Percentiles rank a stretch among this genome's conserved stretches.
Conservation (phyloP, 1,140 invertebrate species). For the Aphaenogaster ashmeadi region DNA sequence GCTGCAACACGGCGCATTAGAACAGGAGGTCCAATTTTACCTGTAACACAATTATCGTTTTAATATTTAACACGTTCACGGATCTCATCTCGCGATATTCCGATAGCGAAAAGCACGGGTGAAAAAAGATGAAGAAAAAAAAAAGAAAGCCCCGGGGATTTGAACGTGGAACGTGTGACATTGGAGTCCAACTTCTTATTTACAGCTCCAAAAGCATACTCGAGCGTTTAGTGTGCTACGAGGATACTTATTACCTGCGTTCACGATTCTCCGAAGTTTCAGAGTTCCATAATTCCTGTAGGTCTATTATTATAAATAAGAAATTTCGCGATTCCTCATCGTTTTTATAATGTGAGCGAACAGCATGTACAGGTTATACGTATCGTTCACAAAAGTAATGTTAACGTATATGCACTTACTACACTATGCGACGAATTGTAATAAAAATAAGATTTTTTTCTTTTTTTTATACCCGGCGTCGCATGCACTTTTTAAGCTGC, state of each 20-base stretch:
- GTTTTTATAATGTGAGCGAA: not conserved
- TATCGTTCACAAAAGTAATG: not conserved
- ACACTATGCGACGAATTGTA: not conserved
- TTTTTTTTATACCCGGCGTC: not conserved
- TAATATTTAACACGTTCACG: not conserved
- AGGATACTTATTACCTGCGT: not conserved
- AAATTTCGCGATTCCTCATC: not conserved
- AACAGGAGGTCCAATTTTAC: constrained; percentile 45
- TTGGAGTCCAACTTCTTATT: not conserved
- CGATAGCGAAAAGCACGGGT: not conserved
- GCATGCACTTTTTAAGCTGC: not conserved
- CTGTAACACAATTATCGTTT: constrained; percentile 15
- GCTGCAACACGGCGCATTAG: not conserved
- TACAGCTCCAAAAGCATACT: not conserved
- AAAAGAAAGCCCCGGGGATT: not conserved
- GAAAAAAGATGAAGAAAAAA: not conserved
- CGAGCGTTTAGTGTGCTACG: rapidly evolving
- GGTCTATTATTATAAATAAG: not conserved
- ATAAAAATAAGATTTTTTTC: not conserved
- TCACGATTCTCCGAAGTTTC: no score
- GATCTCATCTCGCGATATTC: not conserved
- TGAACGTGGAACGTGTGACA: not conserved
- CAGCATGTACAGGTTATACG: not conserved
- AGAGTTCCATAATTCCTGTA: not conserved
- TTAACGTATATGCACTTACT: not conserved